Conservation (phyloP, 2,797 vertebrate species). For the Hafferia zeledoni region DNA sequence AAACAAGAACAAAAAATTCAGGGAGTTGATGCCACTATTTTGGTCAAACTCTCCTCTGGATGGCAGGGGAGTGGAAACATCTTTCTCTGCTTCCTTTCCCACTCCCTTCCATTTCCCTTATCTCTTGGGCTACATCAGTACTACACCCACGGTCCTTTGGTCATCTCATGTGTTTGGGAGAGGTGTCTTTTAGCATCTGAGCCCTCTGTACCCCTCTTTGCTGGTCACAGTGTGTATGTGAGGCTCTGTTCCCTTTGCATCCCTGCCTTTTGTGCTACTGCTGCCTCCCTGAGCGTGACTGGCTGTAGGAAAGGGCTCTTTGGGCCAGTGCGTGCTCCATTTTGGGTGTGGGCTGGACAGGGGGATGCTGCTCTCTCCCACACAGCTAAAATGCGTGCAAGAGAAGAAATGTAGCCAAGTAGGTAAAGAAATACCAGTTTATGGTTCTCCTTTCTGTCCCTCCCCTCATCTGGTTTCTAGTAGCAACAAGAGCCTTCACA, state of each 20-base stretch:
- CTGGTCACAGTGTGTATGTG: background rate
- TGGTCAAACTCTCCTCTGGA: background rate
- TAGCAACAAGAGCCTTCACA: slow-evolving; percentile 60
- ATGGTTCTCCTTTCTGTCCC: background rate
- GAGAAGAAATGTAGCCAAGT: background rate
- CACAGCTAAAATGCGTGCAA: background rate
- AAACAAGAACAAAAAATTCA: background rate
- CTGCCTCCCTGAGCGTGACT: background rate
- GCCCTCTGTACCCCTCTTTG: background rate
- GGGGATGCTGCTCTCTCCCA: background rate
- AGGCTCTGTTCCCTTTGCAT: background rate
- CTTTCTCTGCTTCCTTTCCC: background rate
- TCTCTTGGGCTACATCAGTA: background rate
- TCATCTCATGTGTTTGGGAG: background rate
- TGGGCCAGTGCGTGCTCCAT: background rate
- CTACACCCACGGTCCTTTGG: background rate
- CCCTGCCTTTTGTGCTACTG: background rate
- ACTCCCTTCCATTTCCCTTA: background rate
- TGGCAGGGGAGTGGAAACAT: rapidly evolving
- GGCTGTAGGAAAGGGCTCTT: background rate
- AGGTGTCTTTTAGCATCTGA: background rate
- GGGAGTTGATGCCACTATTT: background rate
- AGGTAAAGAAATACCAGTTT: slow-evolving; percentile 1
- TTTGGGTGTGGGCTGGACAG: background rate
- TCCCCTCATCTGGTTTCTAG: slow-evolving; percentile 55